A percentile compares a stretch with the other conserved stretches of the same genome.
phyloP scores from a whole-genome alignment of 30 jellyfish, hydroid and myxozoan genomes.

The Turritopsis dohrnii region DNA sequence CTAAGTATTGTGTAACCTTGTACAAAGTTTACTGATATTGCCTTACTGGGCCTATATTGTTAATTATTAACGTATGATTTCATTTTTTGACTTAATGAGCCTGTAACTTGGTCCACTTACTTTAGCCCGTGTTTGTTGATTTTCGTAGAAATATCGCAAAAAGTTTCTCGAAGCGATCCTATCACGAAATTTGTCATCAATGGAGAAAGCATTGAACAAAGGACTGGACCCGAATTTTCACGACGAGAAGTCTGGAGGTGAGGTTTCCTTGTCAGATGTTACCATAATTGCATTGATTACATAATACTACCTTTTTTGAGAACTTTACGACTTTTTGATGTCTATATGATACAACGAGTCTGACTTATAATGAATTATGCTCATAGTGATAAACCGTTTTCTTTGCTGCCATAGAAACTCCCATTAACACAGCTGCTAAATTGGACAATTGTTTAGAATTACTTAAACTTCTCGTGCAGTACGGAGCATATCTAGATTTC shows the following conservation, averaged over 20 bases:
- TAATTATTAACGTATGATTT: background rate
- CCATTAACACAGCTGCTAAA: constrained; percentile 48
- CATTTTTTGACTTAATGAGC: background rate
- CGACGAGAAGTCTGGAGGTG: constrained; percentile 90
- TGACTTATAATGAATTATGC: background rate
- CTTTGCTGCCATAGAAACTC: constrained; percentile 55
- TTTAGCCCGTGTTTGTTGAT: background rate
- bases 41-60: background rate
- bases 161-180: constrained; percentile 55
- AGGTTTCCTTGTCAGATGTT: background rate
- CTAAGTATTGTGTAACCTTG: background rate
- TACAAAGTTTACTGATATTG: background rate
- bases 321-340: background rate
- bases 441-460: constrained; percentile 46
- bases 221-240: constrained; percentile 97
- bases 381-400: background rate
- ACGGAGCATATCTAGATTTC: constrained; percentile 72
- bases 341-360: background rate
- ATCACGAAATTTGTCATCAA: constrained; percentile 50
- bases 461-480: constrained; percentile 43
- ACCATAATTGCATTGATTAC: background rate
- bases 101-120: no score
- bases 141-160: constrained; percentile 54
- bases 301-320: no score
- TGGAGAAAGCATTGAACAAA: constrained; percentile 54